phyloP scores from a whole-genome alignment of 1,140 invertebrate species.

The Meloidogyne exigua region DNA sequence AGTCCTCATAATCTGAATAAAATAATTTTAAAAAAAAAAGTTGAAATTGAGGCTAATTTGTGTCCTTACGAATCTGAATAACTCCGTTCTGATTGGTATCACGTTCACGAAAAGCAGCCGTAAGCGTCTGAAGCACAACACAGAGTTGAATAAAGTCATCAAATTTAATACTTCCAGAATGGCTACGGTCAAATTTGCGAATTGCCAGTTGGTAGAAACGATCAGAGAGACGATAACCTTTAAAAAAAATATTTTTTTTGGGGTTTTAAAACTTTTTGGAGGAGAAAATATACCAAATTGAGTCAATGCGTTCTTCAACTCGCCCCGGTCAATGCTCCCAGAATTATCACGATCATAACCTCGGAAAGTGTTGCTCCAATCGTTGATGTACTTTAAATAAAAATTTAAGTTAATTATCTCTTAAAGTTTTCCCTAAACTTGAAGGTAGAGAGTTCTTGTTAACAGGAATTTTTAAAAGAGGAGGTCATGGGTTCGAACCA shows the following conservation, averaged over 20 bases:
- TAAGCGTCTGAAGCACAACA: conserved; percentile 61
- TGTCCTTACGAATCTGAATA: conserved; percentile 70
- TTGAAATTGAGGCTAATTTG: not conserved
- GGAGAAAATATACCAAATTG: conserved; percentile 77
- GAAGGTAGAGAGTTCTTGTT: too few relatives aligned
- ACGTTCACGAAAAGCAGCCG: conserved; percentile 53
- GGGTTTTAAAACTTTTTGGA: not conserved
- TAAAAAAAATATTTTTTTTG: conserved; percentile 21
- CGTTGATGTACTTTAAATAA: conserved; percentile 79
- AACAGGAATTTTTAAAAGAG: too few relatives aligned
- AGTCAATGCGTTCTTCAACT: conserved; percentile 83
- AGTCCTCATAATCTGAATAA: conserved; percentile 89
- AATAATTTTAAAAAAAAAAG: not conserved
- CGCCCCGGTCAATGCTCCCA: conserved; percentile 87
- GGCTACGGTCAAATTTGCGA: conserved; percentile 87
- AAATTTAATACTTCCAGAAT: conserved; percentile 76
- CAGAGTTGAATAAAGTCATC: conserved; percentile 90
- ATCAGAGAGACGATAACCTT: conserved; percentile 76
- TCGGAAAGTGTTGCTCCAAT: conserved; percentile 85
- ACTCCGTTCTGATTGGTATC: conserved; percentile 88
- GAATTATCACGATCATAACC: conserved; percentile 90
- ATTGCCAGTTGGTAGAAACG: conserved; percentile 78
- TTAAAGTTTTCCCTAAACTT: too few relatives aligned
- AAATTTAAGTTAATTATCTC: not conserved
- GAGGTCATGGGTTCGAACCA: too few relatives aligned